phyloP scores from a whole-genome alignment of 2,113 vertebrate genomes.

The Gambusia affinis region DNA sequence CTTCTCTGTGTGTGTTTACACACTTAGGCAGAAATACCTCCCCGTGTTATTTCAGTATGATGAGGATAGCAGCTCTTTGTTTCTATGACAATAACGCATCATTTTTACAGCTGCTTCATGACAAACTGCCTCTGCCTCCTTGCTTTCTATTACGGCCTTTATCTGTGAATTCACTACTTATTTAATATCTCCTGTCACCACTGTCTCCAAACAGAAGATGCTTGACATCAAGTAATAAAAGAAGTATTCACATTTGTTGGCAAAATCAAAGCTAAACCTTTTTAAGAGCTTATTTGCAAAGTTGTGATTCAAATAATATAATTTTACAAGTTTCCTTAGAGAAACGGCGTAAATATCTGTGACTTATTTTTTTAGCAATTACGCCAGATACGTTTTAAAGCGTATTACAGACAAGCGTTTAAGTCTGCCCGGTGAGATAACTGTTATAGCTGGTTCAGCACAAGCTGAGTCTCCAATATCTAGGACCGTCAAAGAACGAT shows the following conservation, averaged over 20 bases:
- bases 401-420: too few species aligned
- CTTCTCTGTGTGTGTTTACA: background rate
- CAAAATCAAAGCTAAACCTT: background rate
- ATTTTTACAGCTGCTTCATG: too few species aligned
- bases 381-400: background rate
- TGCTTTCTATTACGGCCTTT: background rate
- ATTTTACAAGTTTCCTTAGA: too few species aligned
- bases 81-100: background rate
- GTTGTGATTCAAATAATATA: too few species aligned
- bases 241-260: background rate
- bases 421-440: too few species aligned
- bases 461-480: too few species aligned
- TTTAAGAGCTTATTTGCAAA: background rate
- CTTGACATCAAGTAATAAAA: background rate
- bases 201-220: background rate
- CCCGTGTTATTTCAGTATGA: background rate
- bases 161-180: background rate
- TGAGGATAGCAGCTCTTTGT: background rate
- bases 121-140: background rate
- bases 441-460: too few species aligned
- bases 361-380: background rate
- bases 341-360: background rate
- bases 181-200: background rate
- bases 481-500: too few species aligned
- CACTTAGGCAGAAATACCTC: background rate